These are phyloP conservation scores for Aromia moschata DNA, from an alignment of 2,888 invertebrate species.

Conservation along the genomic window DNA sequence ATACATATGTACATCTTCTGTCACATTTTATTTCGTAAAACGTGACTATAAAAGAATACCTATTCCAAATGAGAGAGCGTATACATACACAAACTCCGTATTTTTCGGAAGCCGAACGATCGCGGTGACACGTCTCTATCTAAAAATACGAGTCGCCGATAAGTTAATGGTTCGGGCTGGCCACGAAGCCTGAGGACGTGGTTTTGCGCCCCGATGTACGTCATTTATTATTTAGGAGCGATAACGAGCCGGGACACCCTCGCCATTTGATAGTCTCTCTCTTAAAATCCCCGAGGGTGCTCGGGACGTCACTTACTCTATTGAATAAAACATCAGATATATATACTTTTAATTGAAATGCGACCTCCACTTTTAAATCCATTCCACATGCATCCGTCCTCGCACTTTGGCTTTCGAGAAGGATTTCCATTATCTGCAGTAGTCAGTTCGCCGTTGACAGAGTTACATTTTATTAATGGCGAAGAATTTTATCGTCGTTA, in stretches of 20 bases:
- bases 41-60: no score
- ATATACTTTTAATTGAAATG: constrained; percentile 47
- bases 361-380: constrained; percentile 38
- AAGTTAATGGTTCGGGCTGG: constrained; percentile 45
- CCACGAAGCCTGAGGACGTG: constrained; percentile 30
- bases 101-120: no score
- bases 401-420: not conserved
- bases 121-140: constrained; percentile 4
- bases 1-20: no score
- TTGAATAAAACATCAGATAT: constrained; percentile 55
- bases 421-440: no score
- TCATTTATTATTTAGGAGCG: constrained; percentile 56
- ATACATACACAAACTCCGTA: no score
- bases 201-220: constrained; percentile 50
- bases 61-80: no score
- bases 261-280: constrained; percentile 50
- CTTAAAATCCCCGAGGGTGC: constrained; percentile 45
- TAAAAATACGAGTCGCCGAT: constrained; percentile 15
- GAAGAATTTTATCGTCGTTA: no score
- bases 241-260: constrained; percentile 58
- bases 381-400: constrained; percentile 15
- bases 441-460: no score
- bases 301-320: constrained; percentile 45
- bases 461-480: no score
- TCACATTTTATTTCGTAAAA: no score